Conservation (phyloP, 2,113 vertebrate species). For the Rhabdomys dilectus region DNA sequence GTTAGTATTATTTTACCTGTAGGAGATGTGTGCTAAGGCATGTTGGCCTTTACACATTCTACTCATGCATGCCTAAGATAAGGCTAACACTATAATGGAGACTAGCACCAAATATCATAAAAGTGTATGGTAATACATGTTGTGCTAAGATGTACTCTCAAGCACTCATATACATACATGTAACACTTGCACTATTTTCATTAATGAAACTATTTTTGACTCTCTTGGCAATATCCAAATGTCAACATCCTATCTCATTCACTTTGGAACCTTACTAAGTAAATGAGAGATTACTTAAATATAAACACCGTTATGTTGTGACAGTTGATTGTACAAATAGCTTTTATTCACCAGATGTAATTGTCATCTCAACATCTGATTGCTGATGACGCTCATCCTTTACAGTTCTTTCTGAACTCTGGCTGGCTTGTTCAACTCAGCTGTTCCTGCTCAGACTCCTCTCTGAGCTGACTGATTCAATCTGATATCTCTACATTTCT, state of each 20-base stretch:
- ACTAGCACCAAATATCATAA: not conserved
- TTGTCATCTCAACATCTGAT: too few relatives aligned
- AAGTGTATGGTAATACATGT: not conserved
- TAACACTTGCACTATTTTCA: not conserved
- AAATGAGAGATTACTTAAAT: not conserved
- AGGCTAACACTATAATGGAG: not conserved
- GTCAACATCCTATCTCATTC: not conserved
- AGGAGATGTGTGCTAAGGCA: not conserved
- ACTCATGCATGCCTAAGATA: not conserved
- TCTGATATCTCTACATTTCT: too few relatives aligned
- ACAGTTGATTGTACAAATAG: not conserved
- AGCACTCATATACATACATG: not conserved
- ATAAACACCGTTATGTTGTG: not conserved
- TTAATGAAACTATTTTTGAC: not conserved
- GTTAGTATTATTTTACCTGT: not conserved
- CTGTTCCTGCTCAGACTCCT: too few relatives aligned
- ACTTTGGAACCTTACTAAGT: not conserved
- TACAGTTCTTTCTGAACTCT: too few relatives aligned
- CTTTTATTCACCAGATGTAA: too few relatives aligned
- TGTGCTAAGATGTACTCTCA: not conserved
- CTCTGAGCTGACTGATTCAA: too few relatives aligned
- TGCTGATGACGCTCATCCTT: too few relatives aligned
- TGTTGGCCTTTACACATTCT: not conserved
- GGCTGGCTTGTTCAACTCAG: too few relatives aligned
- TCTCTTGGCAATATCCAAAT: not conserved